phyloP scores from a whole-genome alignment of 1,140 invertebrate genomes.

The Orius insidiosus region DNA sequence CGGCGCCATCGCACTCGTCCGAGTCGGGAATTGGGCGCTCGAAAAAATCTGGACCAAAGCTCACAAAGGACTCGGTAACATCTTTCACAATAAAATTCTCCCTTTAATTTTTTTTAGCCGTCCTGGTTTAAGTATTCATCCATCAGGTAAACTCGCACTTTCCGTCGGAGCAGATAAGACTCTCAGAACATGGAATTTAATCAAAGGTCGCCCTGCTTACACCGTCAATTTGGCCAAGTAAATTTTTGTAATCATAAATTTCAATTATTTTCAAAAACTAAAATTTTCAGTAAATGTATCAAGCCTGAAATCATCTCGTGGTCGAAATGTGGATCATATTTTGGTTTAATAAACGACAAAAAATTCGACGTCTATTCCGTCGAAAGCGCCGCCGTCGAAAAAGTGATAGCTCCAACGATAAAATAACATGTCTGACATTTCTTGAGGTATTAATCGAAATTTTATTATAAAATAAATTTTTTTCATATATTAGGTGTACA shows the following conservation, averaged over 20 bases:
- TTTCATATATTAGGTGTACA: too few species aligned
- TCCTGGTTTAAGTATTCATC: constrained; percentile 63
- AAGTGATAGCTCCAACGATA: too few species aligned
- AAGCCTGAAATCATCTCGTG: constrained; percentile 28
- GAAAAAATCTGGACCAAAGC: constrained; percentile 59
- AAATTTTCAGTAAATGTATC: neutral
- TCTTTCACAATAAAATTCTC: too few species aligned
- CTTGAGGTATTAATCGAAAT: too few species aligned
- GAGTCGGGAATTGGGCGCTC: constrained; percentile 65
- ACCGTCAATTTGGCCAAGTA: constrained; percentile 57
- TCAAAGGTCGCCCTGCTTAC: constrained; percentile 77
- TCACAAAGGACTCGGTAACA: constrained; percentile 38
- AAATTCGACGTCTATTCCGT: constrained; percentile 60
- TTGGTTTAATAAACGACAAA: constrained; percentile 49
- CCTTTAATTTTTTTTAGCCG: too few species aligned
- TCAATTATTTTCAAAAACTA: too few species aligned
- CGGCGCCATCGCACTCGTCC: constrained; percentile 62
- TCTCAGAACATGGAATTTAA: constrained; percentile 81
- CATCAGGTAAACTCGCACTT: constrained; percentile 71
- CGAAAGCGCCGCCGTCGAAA: too few species aligned
- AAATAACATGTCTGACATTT: too few species aligned
- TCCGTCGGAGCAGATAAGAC: constrained; percentile 70
- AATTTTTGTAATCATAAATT: too few species aligned
- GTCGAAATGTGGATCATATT: constrained; percentile 47
- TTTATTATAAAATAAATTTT: too few species aligned